Conservation (phyloP, 2,888 invertebrate genomes). For the Chrysotoxum bicinctum region DNA sequence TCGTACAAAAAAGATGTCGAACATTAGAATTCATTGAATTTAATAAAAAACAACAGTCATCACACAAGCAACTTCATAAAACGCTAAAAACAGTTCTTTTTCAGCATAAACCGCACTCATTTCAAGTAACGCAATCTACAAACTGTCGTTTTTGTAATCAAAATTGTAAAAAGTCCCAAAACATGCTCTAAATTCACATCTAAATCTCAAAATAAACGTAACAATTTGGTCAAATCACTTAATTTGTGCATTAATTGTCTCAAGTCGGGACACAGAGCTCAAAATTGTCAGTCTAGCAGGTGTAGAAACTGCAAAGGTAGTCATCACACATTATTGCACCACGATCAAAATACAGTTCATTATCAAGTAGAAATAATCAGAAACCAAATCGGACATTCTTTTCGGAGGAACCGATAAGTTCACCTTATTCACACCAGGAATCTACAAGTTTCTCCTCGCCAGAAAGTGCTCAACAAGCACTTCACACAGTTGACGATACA, state of each 20-base stretch:
- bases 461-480: background rate
- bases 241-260: constrained; percentile 6
- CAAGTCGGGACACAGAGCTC: constrained; percentile 10
- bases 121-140: background rate
- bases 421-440: background rate
- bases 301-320: background rate
- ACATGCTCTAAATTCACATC: background rate
- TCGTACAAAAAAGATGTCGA: too few relatives aligned
- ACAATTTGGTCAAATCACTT: background rate
- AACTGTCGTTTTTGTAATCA: background rate
- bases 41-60: background rate
- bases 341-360: background rate
- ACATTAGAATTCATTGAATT: constrained; percentile 24
- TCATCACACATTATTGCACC: constrained; percentile 17
- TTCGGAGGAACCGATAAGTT: background rate
- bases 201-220: background rate
- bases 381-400: background rate
- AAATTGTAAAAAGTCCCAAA: background rate
- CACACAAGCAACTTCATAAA: background rate
- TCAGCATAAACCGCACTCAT: background rate
- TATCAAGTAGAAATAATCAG: background rate
- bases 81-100: background rate
- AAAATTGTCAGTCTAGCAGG: background rate
- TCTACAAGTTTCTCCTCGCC: background rate
- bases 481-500: background rate